Percentiles rank a stretch among this genome's conserved stretches.
Evolutionary conservation across 2,888 invertebrate species (phyloP).

Genomic region (Aleiodes leptofemur): DNA sequence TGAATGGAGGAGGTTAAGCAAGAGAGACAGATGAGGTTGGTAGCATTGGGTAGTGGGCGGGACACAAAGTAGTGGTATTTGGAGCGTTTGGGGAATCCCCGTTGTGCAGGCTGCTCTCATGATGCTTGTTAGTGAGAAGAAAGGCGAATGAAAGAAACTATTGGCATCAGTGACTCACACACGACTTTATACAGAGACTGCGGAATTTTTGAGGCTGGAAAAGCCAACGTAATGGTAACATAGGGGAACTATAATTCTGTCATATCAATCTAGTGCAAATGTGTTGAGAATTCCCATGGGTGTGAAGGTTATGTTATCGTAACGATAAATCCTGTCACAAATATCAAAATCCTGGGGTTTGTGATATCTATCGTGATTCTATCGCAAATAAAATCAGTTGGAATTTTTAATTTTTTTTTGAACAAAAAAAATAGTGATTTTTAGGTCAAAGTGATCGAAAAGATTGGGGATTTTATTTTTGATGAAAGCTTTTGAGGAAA

Average conservation of each 20-base stretch:
- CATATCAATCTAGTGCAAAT: slow-evolving; percentile 62
- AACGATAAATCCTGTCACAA: slow-evolving; percentile 57
- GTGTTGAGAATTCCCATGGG: slow-evolving; percentile 59
- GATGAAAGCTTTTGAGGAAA: too few species aligned
- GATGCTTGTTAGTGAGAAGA: slow-evolving; percentile 26
- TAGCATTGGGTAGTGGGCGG: not conserved
- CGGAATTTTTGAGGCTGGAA: slow-evolving; percentile 31
- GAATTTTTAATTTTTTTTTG: not conserved
- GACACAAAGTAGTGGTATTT: slow-evolving; percentile 25
- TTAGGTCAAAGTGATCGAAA: too few species aligned
- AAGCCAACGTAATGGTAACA: slow-evolving; percentile 66
- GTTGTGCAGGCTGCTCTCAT: not conserved
- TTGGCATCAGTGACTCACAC: not conserved
- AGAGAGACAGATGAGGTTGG: slow-evolving; percentile 12
- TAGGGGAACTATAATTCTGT: slow-evolving; percentile 70
- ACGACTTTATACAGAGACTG: not conserved
- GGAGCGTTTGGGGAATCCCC: slow-evolving; percentile 16
- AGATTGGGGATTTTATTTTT: too few species aligned
- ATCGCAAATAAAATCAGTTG: slow-evolving; percentile 29
- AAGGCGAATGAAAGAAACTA: not conserved
- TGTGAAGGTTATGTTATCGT: slow-evolving; percentile 60
- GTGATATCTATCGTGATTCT: slow-evolving; percentile 30
- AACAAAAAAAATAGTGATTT: too few species aligned
- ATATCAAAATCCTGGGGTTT: slow-evolving; percentile 45
- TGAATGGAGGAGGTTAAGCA: slow-evolving; percentile 8